phyloP scores from a whole-genome alignment of 1,140 invertebrate species.

The Drosophila mayri region DNA sequence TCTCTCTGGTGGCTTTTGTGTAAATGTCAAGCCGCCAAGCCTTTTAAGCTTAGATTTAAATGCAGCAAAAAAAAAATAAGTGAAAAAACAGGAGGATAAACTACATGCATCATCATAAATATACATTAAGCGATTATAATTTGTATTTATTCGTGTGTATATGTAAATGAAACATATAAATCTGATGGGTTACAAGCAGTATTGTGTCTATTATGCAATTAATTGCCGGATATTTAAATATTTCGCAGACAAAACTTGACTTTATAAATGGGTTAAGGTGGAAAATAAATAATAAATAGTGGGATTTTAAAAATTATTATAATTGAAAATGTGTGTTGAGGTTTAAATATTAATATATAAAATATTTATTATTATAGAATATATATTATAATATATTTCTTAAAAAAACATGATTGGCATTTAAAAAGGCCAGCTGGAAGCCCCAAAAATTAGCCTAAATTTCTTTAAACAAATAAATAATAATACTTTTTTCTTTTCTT shows the following conservation, averaged over 20 bases:
- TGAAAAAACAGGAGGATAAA: neutral
- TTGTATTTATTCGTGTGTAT: constrained; percentile 19
- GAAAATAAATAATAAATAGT: neutral
- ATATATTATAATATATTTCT: too few species aligned
- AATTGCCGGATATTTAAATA: constrained; percentile 51
- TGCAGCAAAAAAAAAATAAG: neutral
- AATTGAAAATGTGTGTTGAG: neutral
- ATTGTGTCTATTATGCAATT: constrained; percentile 30
- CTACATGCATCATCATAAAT: constrained; percentile 42
- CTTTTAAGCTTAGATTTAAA: constrained; percentile 54
- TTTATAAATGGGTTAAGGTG: constrained; percentile 10
- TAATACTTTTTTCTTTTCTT: too few species aligned
- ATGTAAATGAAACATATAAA: constrained; percentile 3
- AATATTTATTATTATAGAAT: too few species aligned
- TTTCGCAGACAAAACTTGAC: constrained; percentile 17
- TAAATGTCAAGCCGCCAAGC: constrained; percentile 49
- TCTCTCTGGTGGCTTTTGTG: constrained; percentile 44
- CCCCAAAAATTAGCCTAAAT: neutral
- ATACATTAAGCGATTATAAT: constrained; percentile 58
- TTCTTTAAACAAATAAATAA: neutral
- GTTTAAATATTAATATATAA: neutral
- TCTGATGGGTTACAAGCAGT: constrained; percentile 15
- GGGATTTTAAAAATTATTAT: neutral
- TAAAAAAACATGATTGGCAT: too few species aligned
- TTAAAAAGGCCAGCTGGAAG: too few species aligned